phyloP scores from a whole-genome alignment of 1,140 invertebrate genomes.

The Habropoda laboriosa region DNA sequence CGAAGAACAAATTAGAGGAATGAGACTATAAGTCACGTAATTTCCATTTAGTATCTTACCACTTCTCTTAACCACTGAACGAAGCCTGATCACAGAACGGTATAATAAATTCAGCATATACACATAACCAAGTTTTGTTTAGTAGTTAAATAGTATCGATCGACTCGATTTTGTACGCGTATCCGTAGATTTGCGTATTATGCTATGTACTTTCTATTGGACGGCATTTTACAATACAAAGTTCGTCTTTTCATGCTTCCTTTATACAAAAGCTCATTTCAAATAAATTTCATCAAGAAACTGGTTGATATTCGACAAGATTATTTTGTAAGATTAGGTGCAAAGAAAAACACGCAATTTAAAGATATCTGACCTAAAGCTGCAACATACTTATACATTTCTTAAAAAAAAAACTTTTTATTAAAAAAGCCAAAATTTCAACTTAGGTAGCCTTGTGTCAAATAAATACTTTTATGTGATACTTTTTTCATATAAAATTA shows the following conservation, averaged over 20 bases:
- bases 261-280: not conserved
- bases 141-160: slow-evolving; percentile 3
- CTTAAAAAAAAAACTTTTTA: no score
- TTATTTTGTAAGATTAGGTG: not conserved
- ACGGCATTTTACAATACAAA: slow-evolving; percentile 58
- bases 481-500: not conserved
- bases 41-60: not conserved
- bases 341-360: not conserved
- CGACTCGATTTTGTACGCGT: not conserved
- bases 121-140: not conserved
- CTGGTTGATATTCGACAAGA: no score
- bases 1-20: not conserved
- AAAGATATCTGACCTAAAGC: no score
- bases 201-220: slow-evolving; percentile 55
- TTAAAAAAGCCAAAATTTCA: no score
- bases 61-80: slow-evolving; percentile 3
- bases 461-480: no score
- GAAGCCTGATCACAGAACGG: not conserved
- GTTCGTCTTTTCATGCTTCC: not conserved
- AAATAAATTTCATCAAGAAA: not conserved
- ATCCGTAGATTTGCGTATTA: slow-evolving; percentile 38
- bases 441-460: no score
- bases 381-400: no score
- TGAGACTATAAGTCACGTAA: not conserved
- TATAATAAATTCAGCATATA: not conserved